Evolutionary conservation across 2,113 vertebrate species (phyloP).

Genomic region (Microtus oregoni): DNA sequence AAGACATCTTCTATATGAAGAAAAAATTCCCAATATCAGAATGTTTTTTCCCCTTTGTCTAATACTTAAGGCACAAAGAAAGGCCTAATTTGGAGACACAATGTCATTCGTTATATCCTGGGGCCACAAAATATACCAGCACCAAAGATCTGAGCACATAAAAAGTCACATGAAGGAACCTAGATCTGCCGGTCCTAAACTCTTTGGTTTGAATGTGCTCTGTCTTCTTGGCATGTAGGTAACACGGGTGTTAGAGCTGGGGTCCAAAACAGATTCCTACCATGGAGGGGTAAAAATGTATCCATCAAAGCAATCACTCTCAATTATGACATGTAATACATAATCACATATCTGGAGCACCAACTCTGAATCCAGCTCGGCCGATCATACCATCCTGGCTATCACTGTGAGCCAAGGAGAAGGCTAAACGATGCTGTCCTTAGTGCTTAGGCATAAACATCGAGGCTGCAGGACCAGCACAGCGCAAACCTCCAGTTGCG

Average conservation of each 20-base stretch:
- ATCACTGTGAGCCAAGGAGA: not conserved
- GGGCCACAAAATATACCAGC: not conserved
- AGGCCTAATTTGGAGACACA: not conserved
- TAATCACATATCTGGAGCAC: not conserved
- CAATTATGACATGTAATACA: not conserved
- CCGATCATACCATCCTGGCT: not conserved
- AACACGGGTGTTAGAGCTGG: not conserved
- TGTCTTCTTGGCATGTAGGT: not conserved
- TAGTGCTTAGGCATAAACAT: not conserved
- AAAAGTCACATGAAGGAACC: not conserved
- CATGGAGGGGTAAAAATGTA: not conserved
- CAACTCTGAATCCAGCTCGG: not conserved
- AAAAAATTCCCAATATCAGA: slow-evolving; percentile 2
- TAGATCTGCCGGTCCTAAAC: not conserved
- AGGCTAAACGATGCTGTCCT: not conserved
- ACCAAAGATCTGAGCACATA: not conserved
- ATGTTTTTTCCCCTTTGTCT: not conserved
- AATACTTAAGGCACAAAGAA: slow-evolving; percentile 18
- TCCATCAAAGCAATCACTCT: not conserved
- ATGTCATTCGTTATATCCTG: not conserved
- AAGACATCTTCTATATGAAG: not conserved
- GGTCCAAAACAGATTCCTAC: not conserved
- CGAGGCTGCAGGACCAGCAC: not conserved
- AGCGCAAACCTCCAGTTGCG: not conserved
- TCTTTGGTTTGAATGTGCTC: not conserved